Evolutionary conservation across 2,888 invertebrate species (phyloP).

Genomic region (Brenthis daphne): DNA sequence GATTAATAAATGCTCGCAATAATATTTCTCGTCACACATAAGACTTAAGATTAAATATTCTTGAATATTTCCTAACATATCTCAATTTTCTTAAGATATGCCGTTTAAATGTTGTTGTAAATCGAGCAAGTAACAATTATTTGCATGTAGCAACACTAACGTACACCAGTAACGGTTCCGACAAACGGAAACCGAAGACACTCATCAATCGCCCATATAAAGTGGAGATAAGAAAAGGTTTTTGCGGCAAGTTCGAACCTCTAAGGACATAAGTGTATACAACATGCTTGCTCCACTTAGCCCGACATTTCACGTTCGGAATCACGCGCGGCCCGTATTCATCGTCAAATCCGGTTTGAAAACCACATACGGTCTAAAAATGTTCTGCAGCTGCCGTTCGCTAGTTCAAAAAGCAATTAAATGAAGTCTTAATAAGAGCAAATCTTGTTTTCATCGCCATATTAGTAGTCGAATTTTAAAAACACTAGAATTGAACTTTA

Average conservation of each 20-base stretch:
- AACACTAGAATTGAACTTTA: too few species aligned
- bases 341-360: constrained; percentile 36
- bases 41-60: too few species aligned
- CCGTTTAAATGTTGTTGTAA: too few species aligned
- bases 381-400: constrained; percentile 28
- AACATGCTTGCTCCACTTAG: constrained; percentile 36
- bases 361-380: constrained; percentile 28
- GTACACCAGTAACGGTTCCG: constrained; percentile 16
- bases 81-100: too few species aligned
- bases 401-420: constrained; percentile 17
- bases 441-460: not conserved
- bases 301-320: constrained; percentile 31
- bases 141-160: not conserved
- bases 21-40: too few species aligned
- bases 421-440: constrained; percentile 16
- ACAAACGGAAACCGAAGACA: constrained; percentile 19
- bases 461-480: not conserved
- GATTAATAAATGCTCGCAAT: too few species aligned
- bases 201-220: constrained; percentile 27
- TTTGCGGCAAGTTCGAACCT: constrained; percentile 29
- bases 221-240: constrained; percentile 17
- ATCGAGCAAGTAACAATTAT: too few species aligned
- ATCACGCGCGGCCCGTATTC: constrained; percentile 35
- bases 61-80: too few species aligned
- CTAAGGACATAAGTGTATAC: constrained; percentile 31